Percentiles rank a stretch among this genome's conserved stretches.
Evolutionary conservation across 2,113 vertebrate species (phyloP).

Genomic region (Turnix velox): DNA sequence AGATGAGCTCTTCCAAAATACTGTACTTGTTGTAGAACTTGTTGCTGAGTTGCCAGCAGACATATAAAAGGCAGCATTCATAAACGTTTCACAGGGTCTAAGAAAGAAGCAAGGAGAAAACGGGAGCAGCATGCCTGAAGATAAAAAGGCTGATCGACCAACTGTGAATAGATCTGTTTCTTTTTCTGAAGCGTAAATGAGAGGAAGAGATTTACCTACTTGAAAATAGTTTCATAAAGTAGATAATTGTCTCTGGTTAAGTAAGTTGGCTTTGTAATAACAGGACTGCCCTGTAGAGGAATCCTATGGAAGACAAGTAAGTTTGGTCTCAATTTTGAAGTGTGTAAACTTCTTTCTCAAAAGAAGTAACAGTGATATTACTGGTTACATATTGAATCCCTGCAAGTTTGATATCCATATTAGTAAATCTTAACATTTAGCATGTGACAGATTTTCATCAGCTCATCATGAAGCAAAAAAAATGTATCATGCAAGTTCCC

Average conservation of each 20-base stretch:
- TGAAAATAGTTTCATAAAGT: not conserved
- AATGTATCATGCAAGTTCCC: not conserved
- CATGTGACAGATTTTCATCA: not conserved
- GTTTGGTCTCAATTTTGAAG: not conserved
- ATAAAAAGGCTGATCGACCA: not conserved
- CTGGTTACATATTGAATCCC: not conserved
- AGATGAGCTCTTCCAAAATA: not conserved
- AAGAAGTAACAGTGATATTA: not conserved
- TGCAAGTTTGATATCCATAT: not conserved
- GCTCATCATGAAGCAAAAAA: not conserved
- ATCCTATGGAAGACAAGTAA: not conserved
- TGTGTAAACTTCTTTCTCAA: not conserved
- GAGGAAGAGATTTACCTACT: constrained; percentile 17
- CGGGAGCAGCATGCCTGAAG: not conserved
- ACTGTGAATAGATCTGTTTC: constrained; percentile 1
- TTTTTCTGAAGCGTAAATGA: not conserved
- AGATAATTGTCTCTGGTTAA: not conserved
- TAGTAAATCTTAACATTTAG: not conserved
- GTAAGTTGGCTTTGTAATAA: not conserved
- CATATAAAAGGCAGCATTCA: not conserved
- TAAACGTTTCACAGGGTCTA: not conserved
- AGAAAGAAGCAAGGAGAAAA: not conserved
- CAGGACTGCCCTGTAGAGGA: not conserved
- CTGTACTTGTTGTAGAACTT: not conserved
- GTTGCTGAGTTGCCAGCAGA: not conserved